These are phyloP conservation scores for Amphiprion clarkii DNA, from an alignment of 2,797 vertebrate species.

Conservation along the genomic window DNA sequence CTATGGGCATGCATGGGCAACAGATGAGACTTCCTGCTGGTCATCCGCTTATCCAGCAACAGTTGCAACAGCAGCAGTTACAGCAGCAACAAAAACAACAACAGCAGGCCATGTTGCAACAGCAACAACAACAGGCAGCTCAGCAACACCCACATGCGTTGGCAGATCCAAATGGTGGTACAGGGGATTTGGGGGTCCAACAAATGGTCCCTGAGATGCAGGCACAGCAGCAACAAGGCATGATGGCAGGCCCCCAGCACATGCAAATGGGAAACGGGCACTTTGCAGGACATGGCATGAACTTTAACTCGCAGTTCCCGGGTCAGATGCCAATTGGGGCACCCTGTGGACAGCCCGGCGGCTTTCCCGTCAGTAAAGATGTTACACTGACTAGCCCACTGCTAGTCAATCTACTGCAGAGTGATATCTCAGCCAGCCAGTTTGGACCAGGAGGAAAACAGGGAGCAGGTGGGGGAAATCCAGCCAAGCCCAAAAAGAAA, in stretches of 20 bases:
- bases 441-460: constrained; percentile 98
- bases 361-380: constrained; percentile 95
- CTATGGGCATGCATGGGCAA: constrained; percentile 93
- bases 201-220: constrained; percentile 96
- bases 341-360: constrained; percentile 91
- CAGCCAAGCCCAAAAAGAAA: constrained; percentile 98
- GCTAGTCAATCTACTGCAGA: constrained; percentile 97
- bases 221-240: constrained; percentile 90
- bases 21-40: constrained; percentile 90
- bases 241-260: constrained; percentile 91
- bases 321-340: constrained; percentile 90
- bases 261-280: constrained; percentile 96
- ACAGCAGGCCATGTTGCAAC: constrained; percentile 82
- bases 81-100: constrained; percentile 81
- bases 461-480: constrained; percentile 87
- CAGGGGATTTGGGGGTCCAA: constrained; percentile 87
- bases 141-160: constrained; percentile 89
- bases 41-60: constrained; percentile 92
- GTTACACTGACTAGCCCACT: constrained; percentile 97
- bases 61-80: constrained; percentile 90
- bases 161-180: constrained; percentile 85
- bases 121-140: constrained; percentile 85
- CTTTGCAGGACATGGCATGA: constrained; percentile 93
- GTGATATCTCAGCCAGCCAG: constrained; percentile 97
- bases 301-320: constrained; percentile 90